Conservation (phyloP, 2,113 vertebrate genomes). For the Calidris pygmaea region DNA sequence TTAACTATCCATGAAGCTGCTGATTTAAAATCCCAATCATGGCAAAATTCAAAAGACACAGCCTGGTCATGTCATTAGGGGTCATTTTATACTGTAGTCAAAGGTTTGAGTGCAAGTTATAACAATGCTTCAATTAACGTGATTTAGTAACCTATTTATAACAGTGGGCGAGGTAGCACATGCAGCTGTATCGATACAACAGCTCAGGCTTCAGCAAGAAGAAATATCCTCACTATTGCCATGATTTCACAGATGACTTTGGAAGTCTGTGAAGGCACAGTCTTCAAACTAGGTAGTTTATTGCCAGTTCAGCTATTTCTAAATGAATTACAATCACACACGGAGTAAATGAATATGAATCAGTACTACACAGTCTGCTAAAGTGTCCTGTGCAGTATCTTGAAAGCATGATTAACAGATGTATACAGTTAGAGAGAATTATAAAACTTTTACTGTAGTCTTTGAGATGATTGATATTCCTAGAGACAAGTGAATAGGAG, state of each 20-base stretch:
- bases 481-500: background rate
- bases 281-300: background rate
- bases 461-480: slow-evolving; percentile 13
- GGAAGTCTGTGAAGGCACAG: background rate
- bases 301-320: slow-evolving; percentile 13
- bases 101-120: background rate
- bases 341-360: slow-evolving; percentile 8
- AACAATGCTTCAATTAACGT: background rate
- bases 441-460: slow-evolving; percentile 4
- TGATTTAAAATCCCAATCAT: background rate
- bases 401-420: slow-evolving; percentile 27
- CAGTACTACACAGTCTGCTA: background rate
- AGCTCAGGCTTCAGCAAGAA: background rate
- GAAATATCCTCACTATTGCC: background rate
- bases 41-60: background rate
- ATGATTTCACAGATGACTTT: background rate
- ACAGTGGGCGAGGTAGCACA: background rate
- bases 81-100: background rate
- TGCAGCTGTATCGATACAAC: background rate
- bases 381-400: background rate
- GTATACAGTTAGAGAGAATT: background rate
- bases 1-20: background rate
- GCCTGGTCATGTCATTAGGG: background rate
- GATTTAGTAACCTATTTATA: background rate
- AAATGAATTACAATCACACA: background rate